Conservation (phyloP, 2,888 invertebrate species). For the Latheticus oryzae region DNA sequence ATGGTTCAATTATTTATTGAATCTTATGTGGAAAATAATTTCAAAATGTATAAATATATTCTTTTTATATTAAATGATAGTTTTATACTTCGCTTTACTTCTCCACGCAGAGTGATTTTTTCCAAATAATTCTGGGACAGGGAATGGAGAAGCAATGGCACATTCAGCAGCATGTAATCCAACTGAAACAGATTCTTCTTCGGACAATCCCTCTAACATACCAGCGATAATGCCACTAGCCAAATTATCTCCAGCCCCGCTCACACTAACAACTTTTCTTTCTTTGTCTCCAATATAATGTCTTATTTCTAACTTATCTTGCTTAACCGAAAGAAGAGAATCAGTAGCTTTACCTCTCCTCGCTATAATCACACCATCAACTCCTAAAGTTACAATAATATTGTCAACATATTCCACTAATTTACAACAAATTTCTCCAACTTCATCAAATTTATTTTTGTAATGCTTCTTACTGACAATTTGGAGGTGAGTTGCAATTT, state of each 20-base stretch:
- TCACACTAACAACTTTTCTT: constrained; percentile 74
- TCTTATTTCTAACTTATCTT: constrained; percentile 46
- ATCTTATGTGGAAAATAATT: not conserved
- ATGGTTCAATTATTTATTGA: too few species aligned
- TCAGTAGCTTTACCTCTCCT: constrained; percentile 56
- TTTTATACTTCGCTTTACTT: constrained; percentile 3
- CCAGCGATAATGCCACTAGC: constrained; percentile 77
- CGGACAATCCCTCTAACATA: constrained; percentile 68
- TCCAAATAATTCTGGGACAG: constrained; percentile 70
- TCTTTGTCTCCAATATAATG: constrained; percentile 66
- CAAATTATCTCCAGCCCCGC: constrained; percentile 87
- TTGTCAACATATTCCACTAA: constrained; percentile 69
- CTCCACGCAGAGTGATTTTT: constrained; percentile 35
- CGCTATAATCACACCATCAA: constrained; percentile 70
- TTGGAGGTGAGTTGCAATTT: constrained; percentile 72
- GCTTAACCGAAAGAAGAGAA: constrained; percentile 46
- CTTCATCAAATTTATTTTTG: constrained; percentile 58
- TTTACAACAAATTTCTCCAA: constrained; percentile 57
- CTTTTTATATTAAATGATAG: constrained; percentile 9
- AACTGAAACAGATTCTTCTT: constrained; percentile 71
- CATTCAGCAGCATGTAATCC: constrained; percentile 74
- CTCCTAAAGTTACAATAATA: constrained; percentile 74
- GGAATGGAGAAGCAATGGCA: constrained; percentile 70
- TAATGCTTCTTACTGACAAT: constrained; percentile 42
- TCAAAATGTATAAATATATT: constrained; percentile 10